These are phyloP conservation scores for Oophaga sylvatica DNA, from an alignment of 2,797 vertebrate species.

Conservation along the genomic window DNA sequence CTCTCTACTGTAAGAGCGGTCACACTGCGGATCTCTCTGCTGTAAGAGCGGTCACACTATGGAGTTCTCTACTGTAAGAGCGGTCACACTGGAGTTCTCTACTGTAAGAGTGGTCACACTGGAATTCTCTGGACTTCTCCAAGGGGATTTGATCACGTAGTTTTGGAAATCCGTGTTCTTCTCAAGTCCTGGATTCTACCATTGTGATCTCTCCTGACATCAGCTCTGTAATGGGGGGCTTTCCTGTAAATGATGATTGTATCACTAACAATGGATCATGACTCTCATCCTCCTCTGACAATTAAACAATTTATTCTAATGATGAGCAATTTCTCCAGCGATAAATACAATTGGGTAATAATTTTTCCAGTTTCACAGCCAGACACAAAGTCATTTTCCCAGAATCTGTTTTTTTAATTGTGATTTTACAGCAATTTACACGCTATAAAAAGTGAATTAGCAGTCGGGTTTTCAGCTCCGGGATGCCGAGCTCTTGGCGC, in stretches of 20 bases:
- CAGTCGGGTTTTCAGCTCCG: slow-evolving; percentile 1
- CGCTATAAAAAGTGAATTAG: slow-evolving; percentile 40
- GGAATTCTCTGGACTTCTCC: not conserved
- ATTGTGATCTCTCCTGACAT: no score
- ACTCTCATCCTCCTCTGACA: not conserved
- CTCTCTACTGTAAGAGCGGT: no score
- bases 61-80: not conserved
- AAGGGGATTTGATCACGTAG: no score
- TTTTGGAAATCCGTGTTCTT: no score
- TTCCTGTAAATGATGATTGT: not conserved
- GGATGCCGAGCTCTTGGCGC: slow-evolving; percentile 21
- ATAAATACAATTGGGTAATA: not conserved
- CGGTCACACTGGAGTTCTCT: not conserved
- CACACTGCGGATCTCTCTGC: no score
- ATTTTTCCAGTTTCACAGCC: not conserved
- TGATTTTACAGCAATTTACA: slow-evolving; percentile 37
- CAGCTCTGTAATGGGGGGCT: not conserved
- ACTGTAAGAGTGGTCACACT: not conserved
- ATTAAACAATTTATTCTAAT: not conserved
- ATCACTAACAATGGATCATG: not conserved
- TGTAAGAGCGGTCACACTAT: no score
- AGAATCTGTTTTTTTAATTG: slow-evolving; percentile 28
- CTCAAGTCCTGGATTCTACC: no score
- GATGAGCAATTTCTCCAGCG: not conserved
- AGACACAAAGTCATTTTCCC: slow-evolving; percentile 50